Conservation (phyloP, 2,888 invertebrate species). For the Yponomeuta plumbellus region DNA sequence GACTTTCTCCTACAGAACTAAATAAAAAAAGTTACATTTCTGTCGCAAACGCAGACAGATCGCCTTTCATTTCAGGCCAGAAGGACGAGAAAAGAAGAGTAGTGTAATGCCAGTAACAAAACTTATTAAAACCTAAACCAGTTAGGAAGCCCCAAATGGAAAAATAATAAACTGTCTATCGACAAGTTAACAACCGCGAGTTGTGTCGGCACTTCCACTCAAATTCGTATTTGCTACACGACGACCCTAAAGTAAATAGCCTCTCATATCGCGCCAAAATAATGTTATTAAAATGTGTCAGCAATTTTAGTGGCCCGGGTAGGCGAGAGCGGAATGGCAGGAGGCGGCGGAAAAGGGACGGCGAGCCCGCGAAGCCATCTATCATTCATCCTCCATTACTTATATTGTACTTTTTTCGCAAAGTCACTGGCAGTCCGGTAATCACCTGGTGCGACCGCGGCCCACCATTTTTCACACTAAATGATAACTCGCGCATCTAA, state of each 20-base stretch:
- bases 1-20: no score
- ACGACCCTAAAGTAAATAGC: slow-evolving; percentile 69
- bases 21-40: no score
- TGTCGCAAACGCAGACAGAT: no score
- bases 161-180: slow-evolving; percentile 60
- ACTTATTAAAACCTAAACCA: neutral
- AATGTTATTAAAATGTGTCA: slow-evolving; percentile 77
- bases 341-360: slow-evolving; percentile 36
- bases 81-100: neutral
- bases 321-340: slow-evolving; percentile 35
- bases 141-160: slow-evolving; percentile 36
- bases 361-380: slow-evolving; percentile 57
- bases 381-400: slow-evolving; percentile 77
- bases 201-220: slow-evolving; percentile 60
- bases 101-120: neutral
- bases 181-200: slow-evolving; percentile 59
- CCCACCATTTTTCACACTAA: slow-evolving; percentile 73
- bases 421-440: slow-evolving; percentile 75
- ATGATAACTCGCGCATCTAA: slow-evolving; percentile 73
- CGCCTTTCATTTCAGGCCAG: neutral
- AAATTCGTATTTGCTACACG: slow-evolving; percentile 69
- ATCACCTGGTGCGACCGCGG: slow-evolving; percentile 74
- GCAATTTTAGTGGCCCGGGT: slow-evolving; percentile 53
- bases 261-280: slow-evolving; percentile 63
- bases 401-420: slow-evolving; percentile 76